phyloP scores from a whole-genome alignment of 2,113 vertebrate genomes.

The Opisthocomus hoazin region DNA sequence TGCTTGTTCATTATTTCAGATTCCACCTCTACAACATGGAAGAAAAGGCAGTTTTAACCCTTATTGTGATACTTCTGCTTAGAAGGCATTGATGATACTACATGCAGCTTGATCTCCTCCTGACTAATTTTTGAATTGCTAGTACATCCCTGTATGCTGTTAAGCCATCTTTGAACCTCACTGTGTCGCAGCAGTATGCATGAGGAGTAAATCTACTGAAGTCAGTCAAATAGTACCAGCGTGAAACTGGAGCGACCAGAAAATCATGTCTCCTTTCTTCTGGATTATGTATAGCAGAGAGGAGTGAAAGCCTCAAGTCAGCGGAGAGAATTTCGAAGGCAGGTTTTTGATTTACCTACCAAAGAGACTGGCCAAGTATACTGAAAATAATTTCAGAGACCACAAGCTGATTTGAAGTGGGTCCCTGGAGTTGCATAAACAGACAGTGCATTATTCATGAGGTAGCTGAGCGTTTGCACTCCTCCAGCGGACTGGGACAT shows the following conservation, averaged over 20 bases:
- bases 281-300: neutral
- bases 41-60: neutral
- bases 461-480: neutral
- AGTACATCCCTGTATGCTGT: neutral
- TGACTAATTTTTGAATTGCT: neutral
- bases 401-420: conserved; percentile 10
- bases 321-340: conserved; percentile 45
- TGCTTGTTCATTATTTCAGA: neutral
- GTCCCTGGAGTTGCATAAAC: neutral
- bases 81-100: neutral
- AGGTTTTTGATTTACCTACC: conserved; percentile 30
- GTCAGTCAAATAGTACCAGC: neutral
- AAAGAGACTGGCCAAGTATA: neutral
- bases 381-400: conserved; percentile 1
- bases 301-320: neutral
- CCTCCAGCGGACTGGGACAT: neutral
- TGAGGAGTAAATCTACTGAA: neutral
- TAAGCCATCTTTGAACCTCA: conserved; percentile 35
- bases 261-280: conserved; percentile 19
- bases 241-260: neutral
- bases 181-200: conserved; percentile 8
- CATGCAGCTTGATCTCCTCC: neutral
- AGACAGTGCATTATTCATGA: neutral
- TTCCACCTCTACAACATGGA: neutral
- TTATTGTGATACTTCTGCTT: neutral